phyloP scores from a whole-genome alignment of 2,113 vertebrate species.

The Microcebus griseorufus region DNA sequence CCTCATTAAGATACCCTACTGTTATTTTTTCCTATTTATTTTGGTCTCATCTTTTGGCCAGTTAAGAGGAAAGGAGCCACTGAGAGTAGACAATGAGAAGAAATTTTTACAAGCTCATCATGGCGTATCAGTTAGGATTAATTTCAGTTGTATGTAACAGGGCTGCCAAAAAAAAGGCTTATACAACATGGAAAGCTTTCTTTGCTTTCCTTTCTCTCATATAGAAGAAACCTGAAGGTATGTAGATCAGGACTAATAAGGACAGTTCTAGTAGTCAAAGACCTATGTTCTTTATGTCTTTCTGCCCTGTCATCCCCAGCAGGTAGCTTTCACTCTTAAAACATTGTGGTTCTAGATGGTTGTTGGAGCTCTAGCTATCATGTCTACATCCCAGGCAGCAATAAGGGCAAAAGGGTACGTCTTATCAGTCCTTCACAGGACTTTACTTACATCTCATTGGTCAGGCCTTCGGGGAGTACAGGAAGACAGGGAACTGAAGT shows the following conservation, averaged over 20 bases:
- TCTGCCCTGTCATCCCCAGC: background rate
- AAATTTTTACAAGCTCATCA: background rate
- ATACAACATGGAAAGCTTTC: background rate
- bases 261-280: background rate
- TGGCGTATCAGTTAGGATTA: background rate
- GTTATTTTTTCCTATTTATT: slow-evolving; percentile 37
- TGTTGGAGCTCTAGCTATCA: background rate
- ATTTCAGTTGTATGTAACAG: background rate
- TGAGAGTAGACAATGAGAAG: background rate
- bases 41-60: slow-evolving; percentile 17
- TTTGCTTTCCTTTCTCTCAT: background rate
- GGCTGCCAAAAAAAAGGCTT: background rate
- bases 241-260: background rate
- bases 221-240: background rate
- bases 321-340: background rate
- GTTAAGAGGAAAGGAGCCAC: background rate
- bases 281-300: background rate
- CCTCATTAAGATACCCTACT: slow-evolving; percentile 37
- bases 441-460: background rate
- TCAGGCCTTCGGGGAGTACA: background rate
- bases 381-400: background rate
- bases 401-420: background rate
- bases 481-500: background rate
- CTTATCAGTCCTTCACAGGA: background rate
- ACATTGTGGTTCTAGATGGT: background rate